phyloP scores from a whole-genome alignment of 1,140 invertebrate species.

The Coelopa frigida region DNA sequence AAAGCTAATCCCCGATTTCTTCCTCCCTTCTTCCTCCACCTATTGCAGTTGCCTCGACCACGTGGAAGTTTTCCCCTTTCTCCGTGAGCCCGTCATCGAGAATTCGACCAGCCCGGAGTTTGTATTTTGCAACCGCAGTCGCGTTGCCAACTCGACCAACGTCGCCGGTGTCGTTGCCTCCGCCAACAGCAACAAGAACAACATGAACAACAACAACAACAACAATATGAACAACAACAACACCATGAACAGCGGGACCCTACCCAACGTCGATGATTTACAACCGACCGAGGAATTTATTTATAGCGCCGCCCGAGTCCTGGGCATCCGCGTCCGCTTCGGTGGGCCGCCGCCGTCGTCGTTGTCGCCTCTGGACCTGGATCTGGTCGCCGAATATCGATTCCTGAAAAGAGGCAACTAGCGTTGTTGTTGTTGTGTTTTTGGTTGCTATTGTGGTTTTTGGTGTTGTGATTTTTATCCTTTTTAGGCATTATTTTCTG shows the following conservation, averaged over 20 bases:
- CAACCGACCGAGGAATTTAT: constrained; percentile 31
- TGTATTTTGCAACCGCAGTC: constrained; percentile 34
- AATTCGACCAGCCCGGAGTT: constrained; percentile 33
- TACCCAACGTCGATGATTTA: constrained; percentile 11
- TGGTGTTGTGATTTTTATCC: too few relatives aligned
- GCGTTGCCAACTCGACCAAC: constrained; percentile 5
- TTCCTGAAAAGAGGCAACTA: constrained; percentile 38
- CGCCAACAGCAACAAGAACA: background rate
- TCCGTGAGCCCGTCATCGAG: constrained; percentile 41
- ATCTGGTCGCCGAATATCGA: constrained; percentile 34
- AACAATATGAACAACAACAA: background rate
- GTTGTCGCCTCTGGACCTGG: constrained; percentile 20
- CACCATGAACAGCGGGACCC: background rate
- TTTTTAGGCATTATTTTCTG: too few relatives aligned
- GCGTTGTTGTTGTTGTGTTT: too few relatives aligned
- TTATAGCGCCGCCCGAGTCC: constrained; percentile 34
- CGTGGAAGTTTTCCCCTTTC: constrained; percentile 41
- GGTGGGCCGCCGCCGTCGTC: constrained; percentile 20
- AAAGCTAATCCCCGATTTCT: too few relatives aligned
- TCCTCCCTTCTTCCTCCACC: background rate
- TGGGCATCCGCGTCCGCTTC: constrained; percentile 34
- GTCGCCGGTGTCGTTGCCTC: constrained; percentile 3
- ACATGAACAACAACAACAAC: background rate
- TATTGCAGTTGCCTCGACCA: constrained; percentile 39
- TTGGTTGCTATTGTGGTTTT: too few relatives aligned